Percentiles rank a stretch among this genome's conserved stretches.
These are phyloP conservation scores for Linurgus olivaceus DNA, from an alignment of 2,797 vertebrate species.

Conservation along the genomic window DNA sequence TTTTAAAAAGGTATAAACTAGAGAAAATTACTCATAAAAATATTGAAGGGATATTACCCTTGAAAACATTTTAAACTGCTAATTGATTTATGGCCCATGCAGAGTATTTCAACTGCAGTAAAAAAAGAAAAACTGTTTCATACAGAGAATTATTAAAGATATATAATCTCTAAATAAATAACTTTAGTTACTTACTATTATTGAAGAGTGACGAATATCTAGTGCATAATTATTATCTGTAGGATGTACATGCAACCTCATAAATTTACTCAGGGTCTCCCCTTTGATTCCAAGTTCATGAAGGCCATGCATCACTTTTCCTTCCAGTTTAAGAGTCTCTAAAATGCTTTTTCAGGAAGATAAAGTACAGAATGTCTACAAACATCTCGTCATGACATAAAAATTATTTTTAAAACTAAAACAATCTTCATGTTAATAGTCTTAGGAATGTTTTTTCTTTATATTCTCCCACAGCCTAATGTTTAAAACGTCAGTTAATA, in stretches of 20 bases:
- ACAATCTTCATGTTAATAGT: neutral
- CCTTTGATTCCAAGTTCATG: conserved; percentile 86
- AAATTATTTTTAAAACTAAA: neutral
- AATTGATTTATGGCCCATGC: neutral
- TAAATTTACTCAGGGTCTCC: conserved; percentile 80
- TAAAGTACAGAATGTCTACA: neutral
- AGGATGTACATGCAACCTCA: conserved; percentile 80
- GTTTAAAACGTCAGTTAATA: neutral
- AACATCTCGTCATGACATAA: neutral
- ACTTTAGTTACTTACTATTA: conserved; percentile 80
- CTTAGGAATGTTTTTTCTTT: neutral
- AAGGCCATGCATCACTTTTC: conserved; percentile 89
- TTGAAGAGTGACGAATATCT: conserved; percentile 89
- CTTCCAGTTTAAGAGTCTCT: conserved; percentile 88
- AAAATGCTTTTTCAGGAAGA: conserved; percentile 76
- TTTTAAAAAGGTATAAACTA: neutral
- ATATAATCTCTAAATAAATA: neutral
- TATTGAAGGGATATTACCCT: neutral
- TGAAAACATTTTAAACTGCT: neutral
- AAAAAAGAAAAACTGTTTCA: neutral
- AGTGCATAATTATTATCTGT: conserved; percentile 83
- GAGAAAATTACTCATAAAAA: neutral
- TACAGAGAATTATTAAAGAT: neutral
- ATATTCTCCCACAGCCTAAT: neutral
- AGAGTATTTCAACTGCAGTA: neutral